A percentile compares a stretch with the other conserved stretches of the same genome.
Conservation (phyloP, 53 echinoderm and acorn worm genomes). For the Apostichopus leukothele region DNA sequence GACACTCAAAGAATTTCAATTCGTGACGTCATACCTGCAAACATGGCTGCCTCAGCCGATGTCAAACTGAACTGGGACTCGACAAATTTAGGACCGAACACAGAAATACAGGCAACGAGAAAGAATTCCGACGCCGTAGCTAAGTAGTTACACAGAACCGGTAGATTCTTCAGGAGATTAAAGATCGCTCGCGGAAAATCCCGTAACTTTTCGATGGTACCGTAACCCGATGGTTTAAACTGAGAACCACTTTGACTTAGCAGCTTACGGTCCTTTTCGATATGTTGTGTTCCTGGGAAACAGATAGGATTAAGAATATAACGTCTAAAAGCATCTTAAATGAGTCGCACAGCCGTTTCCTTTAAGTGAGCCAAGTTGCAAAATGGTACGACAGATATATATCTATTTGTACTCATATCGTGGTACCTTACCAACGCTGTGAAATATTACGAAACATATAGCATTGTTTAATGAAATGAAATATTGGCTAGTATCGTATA, state of each 20-base stretch:
- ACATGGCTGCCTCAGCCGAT: slow-evolving; percentile 74
- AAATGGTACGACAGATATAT: too few relatives aligned
- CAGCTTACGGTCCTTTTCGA: slow-evolving; percentile 5
- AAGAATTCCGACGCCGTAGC: slow-evolving; percentile 84
- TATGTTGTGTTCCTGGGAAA: slow-evolving; percentile 19
- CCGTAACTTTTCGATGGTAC: slow-evolving; percentile 65
- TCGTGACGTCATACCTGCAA: slow-evolving; percentile 66
- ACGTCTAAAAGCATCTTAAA: too few relatives aligned
- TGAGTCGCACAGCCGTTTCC: too few relatives aligned
- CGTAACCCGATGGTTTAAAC: slow-evolving; percentile 56
- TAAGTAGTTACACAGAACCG: slow-evolving; percentile 76
- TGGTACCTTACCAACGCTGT: too few relatives aligned
- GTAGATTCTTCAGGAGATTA: slow-evolving; percentile 72
- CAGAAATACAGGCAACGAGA: slow-evolving; percentile 80
- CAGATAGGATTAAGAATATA: background rate
- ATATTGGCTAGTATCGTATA: too few relatives aligned
- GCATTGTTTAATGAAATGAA: too few relatives aligned
- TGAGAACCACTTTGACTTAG: slow-evolving; percentile 58
- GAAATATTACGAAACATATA: too few relatives aligned
- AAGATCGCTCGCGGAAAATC: slow-evolving; percentile 83
- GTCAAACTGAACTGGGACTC: slow-evolving; percentile 94
- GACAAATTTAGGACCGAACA: slow-evolving; percentile 93
- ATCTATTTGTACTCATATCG: too few relatives aligned
- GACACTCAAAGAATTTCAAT: background rate
- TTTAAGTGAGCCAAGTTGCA: too few relatives aligned